Evolutionary conservation across 2,113 vertebrate genomes (phyloP).

Genomic region (Antechinus stuartii): DNA sequence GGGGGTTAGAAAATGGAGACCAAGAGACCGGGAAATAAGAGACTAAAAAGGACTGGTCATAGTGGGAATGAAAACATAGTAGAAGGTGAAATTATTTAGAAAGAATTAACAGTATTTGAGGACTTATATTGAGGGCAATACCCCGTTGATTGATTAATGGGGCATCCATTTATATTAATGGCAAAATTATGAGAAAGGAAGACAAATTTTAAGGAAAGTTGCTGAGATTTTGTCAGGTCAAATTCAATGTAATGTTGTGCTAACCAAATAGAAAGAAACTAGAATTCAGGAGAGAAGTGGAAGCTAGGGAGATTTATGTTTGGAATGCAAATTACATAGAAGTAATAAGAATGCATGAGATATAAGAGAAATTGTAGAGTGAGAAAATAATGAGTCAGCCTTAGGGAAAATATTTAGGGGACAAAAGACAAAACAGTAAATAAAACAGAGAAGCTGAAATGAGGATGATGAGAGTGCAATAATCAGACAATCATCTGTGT

Average conservation of each 20-base stretch:
- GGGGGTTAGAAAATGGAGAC: not conserved
- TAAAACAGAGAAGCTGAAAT: not conserved
- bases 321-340: not conserved
- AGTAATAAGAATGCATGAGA: not conserved
- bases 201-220: not conserved
- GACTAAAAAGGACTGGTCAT: not conserved
- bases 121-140: not conserved
- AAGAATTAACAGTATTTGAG: not conserved
- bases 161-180: not conserved
- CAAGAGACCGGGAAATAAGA: not conserved
- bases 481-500: not conserved
- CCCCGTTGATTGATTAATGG: not conserved
- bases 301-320: not conserved
- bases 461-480: not conserved
- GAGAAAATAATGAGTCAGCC: not conserved
- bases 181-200: not conserved
- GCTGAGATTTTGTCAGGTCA: not conserved
- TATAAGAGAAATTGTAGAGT: not conserved
- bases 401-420: not conserved
- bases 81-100: not conserved
- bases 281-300: not conserved
- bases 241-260: not conserved
- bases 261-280: not conserved
- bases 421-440: not conserved
- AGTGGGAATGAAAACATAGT: not conserved